Evolutionary conservation across 2,888 invertebrate genomes (phyloP), one percentile per base, ranked within the genome.

Genomic region (Odontothrips loti): DNA sequence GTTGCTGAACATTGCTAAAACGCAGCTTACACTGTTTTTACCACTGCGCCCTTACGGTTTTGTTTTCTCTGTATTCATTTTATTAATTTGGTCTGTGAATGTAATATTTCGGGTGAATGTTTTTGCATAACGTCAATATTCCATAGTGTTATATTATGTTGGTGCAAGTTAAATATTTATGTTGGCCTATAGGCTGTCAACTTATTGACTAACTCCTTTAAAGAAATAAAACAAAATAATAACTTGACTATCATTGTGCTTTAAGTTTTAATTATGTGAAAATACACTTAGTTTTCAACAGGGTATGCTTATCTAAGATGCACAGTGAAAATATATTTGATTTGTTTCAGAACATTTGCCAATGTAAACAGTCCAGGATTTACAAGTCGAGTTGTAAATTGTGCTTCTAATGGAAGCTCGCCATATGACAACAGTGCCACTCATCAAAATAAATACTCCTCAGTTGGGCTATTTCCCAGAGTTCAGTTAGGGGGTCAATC

Each of bases 291-390:
- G n/a, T n/a, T n/a, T n/a, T n/a, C n/a, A n/a, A n/a, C n/a, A n/a
- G n/a, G n/a, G n/a, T n/a, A n/a, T n/a, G n/a, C n/a, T n/a, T n/a
- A n/a, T n/a, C n/a, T n/a, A n/a, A n/a, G n/a, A n/a, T n/a, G n/a
- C n/a, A n/a, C n/a, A n/a, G n/a, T n/a, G n/a, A n/a, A n/a, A n/a
- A n/a, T n/a, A n/a, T n/a, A n/a, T n/a, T n/a, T n/a, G n/a, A n/a
- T n/a, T 68, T 68, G 23, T 68, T 68, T 23, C 68, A 68, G 68
- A 23, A 68, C 68, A 8, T 68, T 23, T 23, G 68, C 68, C n/a
- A 68, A 68, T n/a, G 68, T 68, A 23, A 68, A 68, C 10, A 68
- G 68, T 23, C 68, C 68, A 23, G 68, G 68, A n/a, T 68, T 68
- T 23, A 68, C n/a, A 23, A 68, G 68, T 23, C 20, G 68, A 23